Base-by-base conservation (phyloP, 2,888 invertebrate species). In the Cryptocheilus praepositus region DNA sequence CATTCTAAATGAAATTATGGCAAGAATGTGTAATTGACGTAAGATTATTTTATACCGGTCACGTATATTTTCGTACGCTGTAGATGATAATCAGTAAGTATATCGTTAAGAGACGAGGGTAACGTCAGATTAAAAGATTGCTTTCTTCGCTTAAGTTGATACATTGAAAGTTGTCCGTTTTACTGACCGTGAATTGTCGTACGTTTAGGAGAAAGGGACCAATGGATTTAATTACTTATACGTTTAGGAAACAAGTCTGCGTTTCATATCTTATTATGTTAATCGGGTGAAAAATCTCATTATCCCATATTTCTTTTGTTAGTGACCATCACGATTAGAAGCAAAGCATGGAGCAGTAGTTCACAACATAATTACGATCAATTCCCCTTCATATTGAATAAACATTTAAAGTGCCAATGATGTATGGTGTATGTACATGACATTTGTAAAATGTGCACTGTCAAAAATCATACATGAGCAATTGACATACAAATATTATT, bases 141-240 rank as follows among this genome's bases (percentile, higher is more conserved):
- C 18, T 2, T 36, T 28, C n/a, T 56, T 44, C 15, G 22, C 7
- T 21, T 19, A 44, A 36, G 19, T 36, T 16, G 21, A 36, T 55
- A 36, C 55, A 55, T 15, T 18, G 36, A 44, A 0, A 22, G 21
- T 28, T 21, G 22, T 43, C 19, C 0, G 44, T 59, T 25, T 36
- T 61, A 61, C 61, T 61, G 60, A 61, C 18, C 62, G 44, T 65
- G 46, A 36, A 69, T 64, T 67, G 67, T 71, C 76, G 71, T 79
- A 74, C 74, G 71, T 74, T 79, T 76, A 79, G 70, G 49, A 76
- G 58, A 62, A 61, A 63, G 78, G 78, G 78, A 78, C 78, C 78
- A 78, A 78, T 72, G 57, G 62, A 57, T 66, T 59, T 56, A 64
- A 68, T 67, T 64, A 67, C 21, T 22, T 19, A 21, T 58, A 21